Conservation (phyloP, 2,888 invertebrate species). For the Troides oblongomaculatus region DNA sequence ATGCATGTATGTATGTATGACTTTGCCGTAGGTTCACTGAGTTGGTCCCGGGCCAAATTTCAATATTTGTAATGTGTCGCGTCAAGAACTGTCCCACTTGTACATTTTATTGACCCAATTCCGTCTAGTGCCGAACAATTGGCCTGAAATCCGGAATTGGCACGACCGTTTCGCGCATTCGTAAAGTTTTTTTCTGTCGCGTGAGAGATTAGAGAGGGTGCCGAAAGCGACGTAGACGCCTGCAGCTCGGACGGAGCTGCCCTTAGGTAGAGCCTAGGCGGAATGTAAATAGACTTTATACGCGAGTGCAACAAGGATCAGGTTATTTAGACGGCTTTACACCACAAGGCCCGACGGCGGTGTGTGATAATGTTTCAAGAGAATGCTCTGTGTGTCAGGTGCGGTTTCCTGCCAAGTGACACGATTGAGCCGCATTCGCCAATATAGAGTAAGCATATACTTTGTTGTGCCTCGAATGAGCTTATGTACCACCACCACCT, state of each 20-base stretch:
- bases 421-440: constrained; percentile 76
- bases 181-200: background rate
- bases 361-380: constrained; percentile 30
- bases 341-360: background rate
- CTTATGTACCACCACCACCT: constrained; percentile 36
- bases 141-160: constrained; percentile 8
- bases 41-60: constrained; percentile 28
- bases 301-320: constrained; percentile 4
- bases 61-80: constrained; percentile 20
- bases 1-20: too few species aligned
- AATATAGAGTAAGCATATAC: constrained; percentile 74
- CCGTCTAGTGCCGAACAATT: constrained; percentile 17
- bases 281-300: constrained; percentile 5
- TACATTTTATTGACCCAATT: constrained; percentile 26
- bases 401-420: constrained; percentile 77
- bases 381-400: constrained; percentile 69
- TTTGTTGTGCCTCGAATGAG: constrained; percentile 35
- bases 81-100: constrained; percentile 21
- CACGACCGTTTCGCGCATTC: background rate
- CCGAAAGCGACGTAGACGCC: background rate
- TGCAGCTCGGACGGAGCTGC: background rate
- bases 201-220: too few species aligned
- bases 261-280: background rate
- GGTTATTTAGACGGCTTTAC: constrained; percentile 10
- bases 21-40: constrained; percentile 4